Percentiles rank a stretch among this genome's conserved stretches.
phyloP scores from a whole-genome alignment of 64 coral and sea anemone species.

The Dendronephthya gigantea region DNA sequence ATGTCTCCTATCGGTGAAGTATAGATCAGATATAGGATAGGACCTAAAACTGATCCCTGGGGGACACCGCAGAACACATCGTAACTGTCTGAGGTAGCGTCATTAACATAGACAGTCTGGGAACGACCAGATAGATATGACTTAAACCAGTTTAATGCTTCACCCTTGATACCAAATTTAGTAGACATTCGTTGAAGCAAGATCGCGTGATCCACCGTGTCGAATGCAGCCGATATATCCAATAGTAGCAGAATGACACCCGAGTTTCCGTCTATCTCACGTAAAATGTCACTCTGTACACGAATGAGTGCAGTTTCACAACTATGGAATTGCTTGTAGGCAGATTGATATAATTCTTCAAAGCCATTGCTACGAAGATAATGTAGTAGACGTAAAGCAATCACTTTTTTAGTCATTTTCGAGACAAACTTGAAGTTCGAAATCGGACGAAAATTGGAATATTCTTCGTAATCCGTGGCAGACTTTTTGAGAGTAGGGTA shows the following conservation, averaged over 20 bases:
- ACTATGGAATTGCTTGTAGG: background rate
- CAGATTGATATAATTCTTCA: background rate
- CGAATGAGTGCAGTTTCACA: background rate
- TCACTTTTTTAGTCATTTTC: background rate
- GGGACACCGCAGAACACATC: background rate
- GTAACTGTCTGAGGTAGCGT: background rate
- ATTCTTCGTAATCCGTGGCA: background rate
- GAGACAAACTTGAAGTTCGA: background rate
- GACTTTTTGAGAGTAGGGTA: background rate
- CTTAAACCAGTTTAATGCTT: background rate
- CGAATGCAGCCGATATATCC: background rate
- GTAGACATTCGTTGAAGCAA: background rate
- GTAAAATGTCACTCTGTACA: conserved; percentile 1
- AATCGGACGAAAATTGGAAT: background rate
- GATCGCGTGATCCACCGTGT: background rate
- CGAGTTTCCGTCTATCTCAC: background rate
- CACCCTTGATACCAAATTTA: background rate
- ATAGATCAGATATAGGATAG: background rate
- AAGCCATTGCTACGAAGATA: background rate
- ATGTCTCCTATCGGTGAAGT: background rate
- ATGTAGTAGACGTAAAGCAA: background rate
- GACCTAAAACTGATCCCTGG: background rate
- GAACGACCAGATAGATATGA: background rate
- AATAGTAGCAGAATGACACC: background rate
- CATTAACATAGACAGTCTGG: background rate